These are phyloP conservation scores for Chloroceryle amazona DNA, from an alignment of 2,797 vertebrate genomes.

Conservation along the genomic window DNA sequence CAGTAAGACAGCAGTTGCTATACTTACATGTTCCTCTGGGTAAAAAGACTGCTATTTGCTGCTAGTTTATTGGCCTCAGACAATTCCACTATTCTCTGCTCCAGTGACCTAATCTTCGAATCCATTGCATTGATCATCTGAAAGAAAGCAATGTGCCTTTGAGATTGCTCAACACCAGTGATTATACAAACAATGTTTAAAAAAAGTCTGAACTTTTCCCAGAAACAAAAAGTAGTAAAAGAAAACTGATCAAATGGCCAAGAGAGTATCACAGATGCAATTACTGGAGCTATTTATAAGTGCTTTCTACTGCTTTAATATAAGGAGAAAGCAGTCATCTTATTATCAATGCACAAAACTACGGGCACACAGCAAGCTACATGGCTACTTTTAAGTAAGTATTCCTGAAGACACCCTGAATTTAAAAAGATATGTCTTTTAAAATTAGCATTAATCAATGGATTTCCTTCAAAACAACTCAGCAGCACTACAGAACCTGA, in stretches of 20 bases:
- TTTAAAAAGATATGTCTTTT: background rate
- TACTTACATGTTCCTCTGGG: conserved; percentile 99
- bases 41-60: conserved; percentile 98
- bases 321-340: background rate
- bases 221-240: background rate
- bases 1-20: background rate
- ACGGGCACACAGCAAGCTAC: background rate
- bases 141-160: conserved; percentile 61
- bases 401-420: background rate
- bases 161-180: background rate
- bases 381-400: background rate
- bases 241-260: background rate
- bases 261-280: background rate
- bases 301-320: background rate
- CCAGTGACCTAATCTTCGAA: conserved; percentile 97
- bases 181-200: background rate
- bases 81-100: conserved; percentile 96
- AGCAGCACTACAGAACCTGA: background rate
- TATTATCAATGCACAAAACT: background rate
- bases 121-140: conserved; percentile 99
- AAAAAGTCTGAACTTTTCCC: background rate
- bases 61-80: conserved; percentile 99
- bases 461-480: background rate
- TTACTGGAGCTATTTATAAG: background rate
- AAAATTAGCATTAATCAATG: background rate